phyloP scores from a whole-genome alignment of 2,888 invertebrate genomes.

The Ophioninae sp. region DNA sequence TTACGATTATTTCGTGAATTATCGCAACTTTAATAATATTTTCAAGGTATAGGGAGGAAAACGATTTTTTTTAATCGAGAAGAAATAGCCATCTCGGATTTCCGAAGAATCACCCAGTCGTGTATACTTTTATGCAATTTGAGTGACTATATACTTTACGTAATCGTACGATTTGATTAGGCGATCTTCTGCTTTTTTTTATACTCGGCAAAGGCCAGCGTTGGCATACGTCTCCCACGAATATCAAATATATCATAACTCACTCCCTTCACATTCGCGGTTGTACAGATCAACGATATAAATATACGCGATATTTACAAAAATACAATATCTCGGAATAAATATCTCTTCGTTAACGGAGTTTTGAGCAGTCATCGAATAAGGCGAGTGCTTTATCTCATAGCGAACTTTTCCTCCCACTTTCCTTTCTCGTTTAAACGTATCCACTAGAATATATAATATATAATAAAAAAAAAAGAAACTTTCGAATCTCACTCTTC shows the following conservation, averaged over 20 bases:
- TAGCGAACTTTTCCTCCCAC: slow-evolving; percentile 34
- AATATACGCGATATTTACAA: slow-evolving; percentile 71
- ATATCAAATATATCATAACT: slow-evolving; percentile 27
- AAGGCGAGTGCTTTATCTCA: slow-evolving; percentile 67
- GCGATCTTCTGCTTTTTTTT: slow-evolving; percentile 57
- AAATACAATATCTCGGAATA: slow-evolving; percentile 75
- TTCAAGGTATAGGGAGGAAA: background rate
- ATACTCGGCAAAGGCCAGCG: slow-evolving; percentile 67
- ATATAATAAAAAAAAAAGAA: slow-evolving; percentile 13
- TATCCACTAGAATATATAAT: slow-evolving; percentile 35
- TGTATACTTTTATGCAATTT: background rate
- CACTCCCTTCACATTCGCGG: slow-evolving; percentile 1
- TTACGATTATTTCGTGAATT: background rate
- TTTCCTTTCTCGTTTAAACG: background rate
- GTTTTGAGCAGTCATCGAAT: slow-evolving; percentile 71
- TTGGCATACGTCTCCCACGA: slow-evolving; percentile 29
- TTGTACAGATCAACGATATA: slow-evolving; percentile 51
- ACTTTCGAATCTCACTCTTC: slow-evolving; percentile 46
- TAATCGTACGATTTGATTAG: slow-evolving; percentile 27
- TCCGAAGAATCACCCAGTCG: background rate
- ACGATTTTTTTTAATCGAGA: background rate
- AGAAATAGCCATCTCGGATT: slow-evolving; percentile 7
- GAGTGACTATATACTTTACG: slow-evolving; percentile 1
- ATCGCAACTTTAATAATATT: background rate
- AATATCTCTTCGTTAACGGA: slow-evolving; percentile 68